Evolutionary conservation across 2,888 invertebrate genomes (phyloP), one percentile per base, ranked within the genome.

Genomic region (Hedya salicella): DNA sequence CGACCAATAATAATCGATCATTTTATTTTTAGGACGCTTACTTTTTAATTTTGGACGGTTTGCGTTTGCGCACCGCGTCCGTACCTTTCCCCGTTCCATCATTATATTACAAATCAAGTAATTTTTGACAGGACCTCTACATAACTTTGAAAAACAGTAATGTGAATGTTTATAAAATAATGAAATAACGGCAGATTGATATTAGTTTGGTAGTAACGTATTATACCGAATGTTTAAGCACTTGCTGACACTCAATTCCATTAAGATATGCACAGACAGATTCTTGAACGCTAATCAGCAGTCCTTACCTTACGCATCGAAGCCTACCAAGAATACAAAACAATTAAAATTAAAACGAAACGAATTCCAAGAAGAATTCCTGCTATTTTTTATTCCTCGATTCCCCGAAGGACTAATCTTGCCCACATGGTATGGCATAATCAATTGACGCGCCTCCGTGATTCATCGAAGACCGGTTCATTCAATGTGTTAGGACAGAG

Each of bases 301-400:
- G 21, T 40, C n/a, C 9, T 13, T 30, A 6, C 25, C 14, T 53
- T 39, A 56, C 40, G 40, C 40, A 21, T 56, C 42, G 21, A 40
- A 40, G 11, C 56, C 56, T 42, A 30, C 56, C 11, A 25, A 42
- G 56, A 56, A 56, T 36, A 48, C 21, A 5, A 4, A 48, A 21
- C 48, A 14, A 16, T 16, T 9, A 9, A 40, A 11, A 3, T 14
- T 40, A 42, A 25, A 56, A 56, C 19, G 30, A 42, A 25, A 25
- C 42, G 11, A 5, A 17, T 62, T 49, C 30, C 14, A 13, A 42
- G 42, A 64, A 50, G 6, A 3, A 42, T 57, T 57, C 50, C 14
- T 21, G 21, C 44, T 25, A 59, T 44, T 59, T n/a, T 64, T 59
- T 50, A 42, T 30, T 50, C n/a, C 13, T 50, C 21, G 39, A n/a